Percentiles rank a stretch among this genome's conserved stretches.
Conservation (phyloP, 2,113 vertebrate genomes). For the Odobenus rosmarus region DNA sequence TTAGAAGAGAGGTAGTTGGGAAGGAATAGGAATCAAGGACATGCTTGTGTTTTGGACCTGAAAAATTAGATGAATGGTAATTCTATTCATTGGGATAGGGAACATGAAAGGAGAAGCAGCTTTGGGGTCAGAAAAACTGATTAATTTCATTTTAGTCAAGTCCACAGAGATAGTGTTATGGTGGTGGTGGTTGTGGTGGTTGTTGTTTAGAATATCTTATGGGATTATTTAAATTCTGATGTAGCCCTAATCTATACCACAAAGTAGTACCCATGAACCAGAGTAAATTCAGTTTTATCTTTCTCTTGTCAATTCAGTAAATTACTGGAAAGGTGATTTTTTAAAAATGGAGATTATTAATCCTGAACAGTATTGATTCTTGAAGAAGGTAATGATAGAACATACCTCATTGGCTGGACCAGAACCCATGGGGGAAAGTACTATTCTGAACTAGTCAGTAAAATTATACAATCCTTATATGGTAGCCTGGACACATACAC, state of each 20-base stretch:
- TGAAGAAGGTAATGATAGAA: background rate
- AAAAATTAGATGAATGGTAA: background rate
- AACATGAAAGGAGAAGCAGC: background rate
- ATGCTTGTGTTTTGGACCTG: background rate
- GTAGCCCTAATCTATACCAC: background rate
- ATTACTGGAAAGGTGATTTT: background rate
- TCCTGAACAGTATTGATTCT: background rate
- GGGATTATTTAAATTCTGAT: background rate
- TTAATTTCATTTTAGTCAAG: background rate
- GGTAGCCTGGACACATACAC: background rate
- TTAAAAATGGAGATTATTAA: background rate
- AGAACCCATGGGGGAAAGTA: background rate
- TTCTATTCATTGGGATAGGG: background rate
- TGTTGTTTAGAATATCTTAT: slow-evolving; percentile 12
- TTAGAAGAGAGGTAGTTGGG: background rate
- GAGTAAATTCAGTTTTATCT: background rate
- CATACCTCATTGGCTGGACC: background rate
- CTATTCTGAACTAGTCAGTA: background rate
- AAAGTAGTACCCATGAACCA: background rate
- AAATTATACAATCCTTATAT: background rate
- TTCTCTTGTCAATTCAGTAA: background rate
- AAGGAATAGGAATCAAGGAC: background rate
- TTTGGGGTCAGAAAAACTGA: background rate
- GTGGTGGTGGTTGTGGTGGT: background rate
- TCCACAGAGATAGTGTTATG: background rate